Percentiles rank a stretch among this genome's conserved stretches.
Evolutionary conservation across 2,113 vertebrate species (phyloP).

Genomic region (Acrocephalus arundinaceus): DNA sequence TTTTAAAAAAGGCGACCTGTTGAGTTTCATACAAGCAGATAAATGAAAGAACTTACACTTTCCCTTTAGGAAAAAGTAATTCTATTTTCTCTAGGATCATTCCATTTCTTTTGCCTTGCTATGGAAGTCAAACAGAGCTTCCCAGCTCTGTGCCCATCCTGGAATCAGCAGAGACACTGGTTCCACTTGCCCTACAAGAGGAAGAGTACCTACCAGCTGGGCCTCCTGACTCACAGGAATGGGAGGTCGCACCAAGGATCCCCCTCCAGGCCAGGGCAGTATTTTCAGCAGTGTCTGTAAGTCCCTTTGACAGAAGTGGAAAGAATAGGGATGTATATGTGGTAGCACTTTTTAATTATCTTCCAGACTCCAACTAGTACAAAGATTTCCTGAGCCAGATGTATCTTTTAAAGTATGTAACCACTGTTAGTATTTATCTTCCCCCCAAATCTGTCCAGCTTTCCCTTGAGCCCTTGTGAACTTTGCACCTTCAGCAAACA

Average conservation of each 20-base stretch:
- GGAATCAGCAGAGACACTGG: not conserved
- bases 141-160: not conserved
- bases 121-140: not conserved
- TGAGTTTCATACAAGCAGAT: not conserved
- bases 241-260: not conserved
- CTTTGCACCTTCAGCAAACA: not conserved
- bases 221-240: accelerated
- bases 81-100: not conserved
- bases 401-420: not conserved
- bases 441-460: not conserved
- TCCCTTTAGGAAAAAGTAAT: not conserved
- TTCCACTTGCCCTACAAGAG: not conserved
- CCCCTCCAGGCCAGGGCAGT: not conserved
- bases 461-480: not conserved
- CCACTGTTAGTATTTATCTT: not conserved
- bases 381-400: not conserved
- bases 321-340: not conserved
- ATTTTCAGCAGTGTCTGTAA: not conserved
- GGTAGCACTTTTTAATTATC: not conserved
- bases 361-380: not conserved
- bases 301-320: not conserved
- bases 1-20: not conserved
- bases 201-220: no score
- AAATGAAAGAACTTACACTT: not conserved
- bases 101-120: not conserved